phyloP scores from a whole-genome alignment of 2,113 vertebrate genomes.

The Saimiri boliviensis region DNA sequence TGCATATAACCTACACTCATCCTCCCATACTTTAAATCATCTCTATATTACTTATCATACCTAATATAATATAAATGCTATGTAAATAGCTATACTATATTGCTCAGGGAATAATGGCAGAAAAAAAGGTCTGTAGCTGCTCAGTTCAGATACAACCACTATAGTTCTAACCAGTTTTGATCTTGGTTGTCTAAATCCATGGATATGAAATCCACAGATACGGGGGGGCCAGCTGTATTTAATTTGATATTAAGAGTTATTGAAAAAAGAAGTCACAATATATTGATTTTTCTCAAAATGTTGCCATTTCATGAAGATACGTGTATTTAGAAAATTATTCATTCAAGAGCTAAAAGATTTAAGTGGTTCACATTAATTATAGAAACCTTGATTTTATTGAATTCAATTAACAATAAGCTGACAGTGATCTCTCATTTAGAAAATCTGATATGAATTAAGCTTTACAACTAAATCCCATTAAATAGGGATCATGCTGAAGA shows the following conservation, averaged over 20 bases:
- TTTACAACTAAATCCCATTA: constrained; percentile 66
- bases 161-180: not conserved
- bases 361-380: constrained; percentile 61
- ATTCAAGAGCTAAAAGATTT: constrained; percentile 64
- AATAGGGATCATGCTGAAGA: constrained; percentile 54
- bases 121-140: not conserved
- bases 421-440: constrained; percentile 74
- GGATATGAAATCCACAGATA: not conserved
- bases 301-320: constrained; percentile 59
- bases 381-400: constrained; percentile 70
- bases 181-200: not conserved
- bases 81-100: not conserved
- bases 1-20: not conserved
- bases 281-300: constrained; percentile 54
- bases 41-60: not conserved
- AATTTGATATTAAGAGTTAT: constrained; percentile 36
- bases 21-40: not conserved
- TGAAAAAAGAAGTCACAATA: constrained; percentile 32
- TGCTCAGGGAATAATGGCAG: not conserved
- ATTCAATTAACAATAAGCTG: constrained; percentile 72
- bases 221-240: not conserved
- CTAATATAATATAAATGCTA: not conserved
- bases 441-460: constrained; percentile 64
- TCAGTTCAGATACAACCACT: not conserved
- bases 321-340: constrained; percentile 73